Evolutionary conservation across 37 sponge, comb jelly and placozoan genomes (phyloP).

Genomic region (Mnemiopsis leidyi): DNA sequence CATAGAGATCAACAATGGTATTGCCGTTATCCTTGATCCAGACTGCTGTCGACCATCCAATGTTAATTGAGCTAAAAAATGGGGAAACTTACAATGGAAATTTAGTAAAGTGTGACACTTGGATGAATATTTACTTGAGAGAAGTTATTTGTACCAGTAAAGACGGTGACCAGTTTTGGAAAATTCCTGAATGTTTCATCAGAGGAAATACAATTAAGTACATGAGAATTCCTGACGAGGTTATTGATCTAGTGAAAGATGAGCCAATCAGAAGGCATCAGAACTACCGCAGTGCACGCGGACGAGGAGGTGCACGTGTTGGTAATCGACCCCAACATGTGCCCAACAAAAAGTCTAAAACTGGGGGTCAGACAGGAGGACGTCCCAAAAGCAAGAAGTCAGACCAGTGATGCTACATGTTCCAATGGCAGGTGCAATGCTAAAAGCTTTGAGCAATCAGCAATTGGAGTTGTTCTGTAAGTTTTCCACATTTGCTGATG

Average conservation of each 20-base stretch:
- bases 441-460: no score
- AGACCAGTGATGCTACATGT: not conserved
- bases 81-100: constrained; percentile 99
- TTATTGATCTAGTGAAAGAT: constrained; percentile 60
- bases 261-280: constrained; percentile 33
- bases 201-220: constrained; percentile 94
- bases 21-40: constrained; percentile 88
- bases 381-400: not conserved
- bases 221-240: constrained; percentile 98
- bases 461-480: no score
- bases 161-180: constrained; percentile 87
- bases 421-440: no score
- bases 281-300: not conserved
- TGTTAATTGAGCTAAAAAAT: constrained; percentile 95
- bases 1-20: no score
- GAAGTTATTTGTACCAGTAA: constrained; percentile 93
- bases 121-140: constrained; percentile 96
- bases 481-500: no score
- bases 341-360: not conserved
- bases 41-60: constrained; percentile 91
- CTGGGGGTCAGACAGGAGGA: not conserved
- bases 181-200: constrained; percentile 93
- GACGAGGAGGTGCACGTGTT: constrained; percentile 20
- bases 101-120: constrained; percentile 92
- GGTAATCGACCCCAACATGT: not conserved